Percentiles rank a stretch among this genome's conserved stretches.
phyloP scores from a whole-genome alignment of 2,797 vertebrate genomes.

The Pseudocheirus occidentalis region DNA sequence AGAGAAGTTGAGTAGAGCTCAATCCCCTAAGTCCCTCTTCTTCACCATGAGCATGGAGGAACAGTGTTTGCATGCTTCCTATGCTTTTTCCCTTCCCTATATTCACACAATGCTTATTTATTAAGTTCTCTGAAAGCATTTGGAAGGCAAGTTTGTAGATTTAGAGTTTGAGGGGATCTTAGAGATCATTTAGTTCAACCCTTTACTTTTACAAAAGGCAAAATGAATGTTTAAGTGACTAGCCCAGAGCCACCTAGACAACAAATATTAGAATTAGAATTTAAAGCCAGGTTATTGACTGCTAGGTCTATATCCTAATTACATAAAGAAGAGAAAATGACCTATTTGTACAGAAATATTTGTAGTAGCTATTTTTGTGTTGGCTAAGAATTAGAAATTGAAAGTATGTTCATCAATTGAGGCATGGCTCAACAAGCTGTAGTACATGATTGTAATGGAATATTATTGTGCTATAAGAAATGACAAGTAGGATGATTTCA shows the following conservation, averaged over 20 bases:
- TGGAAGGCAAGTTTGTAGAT: neutral
- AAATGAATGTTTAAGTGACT: neutral
- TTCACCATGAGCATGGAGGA: neutral
- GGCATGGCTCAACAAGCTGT: neutral
- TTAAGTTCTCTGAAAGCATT: neutral
- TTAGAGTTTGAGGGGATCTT: neutral
- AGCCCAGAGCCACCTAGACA: neutral
- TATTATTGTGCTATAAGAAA: neutral
- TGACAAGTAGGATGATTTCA: neutral
- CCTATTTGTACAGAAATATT: neutral
- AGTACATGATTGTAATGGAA: neutral
- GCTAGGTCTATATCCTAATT: neutral
- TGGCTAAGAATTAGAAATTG: neutral
- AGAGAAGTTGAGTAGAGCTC: neutral
- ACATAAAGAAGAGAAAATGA: constrained; percentile 13
- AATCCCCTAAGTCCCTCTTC: neutral
- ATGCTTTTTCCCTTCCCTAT: neutral
- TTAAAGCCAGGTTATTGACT: neutral
- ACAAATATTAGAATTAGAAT: neutral
- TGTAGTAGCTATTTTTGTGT: neutral
- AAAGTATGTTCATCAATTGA: neutral
- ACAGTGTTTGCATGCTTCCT: neutral
- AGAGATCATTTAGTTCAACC: neutral
- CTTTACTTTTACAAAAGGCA: neutral
- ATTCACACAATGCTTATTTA: neutral